Percentiles rank a stretch among this genome's conserved stretches.
These are phyloP conservation scores for Odontocolon sp. DNA, from an alignment of 2,888 invertebrate genomes.

Conservation along the genomic window DNA sequence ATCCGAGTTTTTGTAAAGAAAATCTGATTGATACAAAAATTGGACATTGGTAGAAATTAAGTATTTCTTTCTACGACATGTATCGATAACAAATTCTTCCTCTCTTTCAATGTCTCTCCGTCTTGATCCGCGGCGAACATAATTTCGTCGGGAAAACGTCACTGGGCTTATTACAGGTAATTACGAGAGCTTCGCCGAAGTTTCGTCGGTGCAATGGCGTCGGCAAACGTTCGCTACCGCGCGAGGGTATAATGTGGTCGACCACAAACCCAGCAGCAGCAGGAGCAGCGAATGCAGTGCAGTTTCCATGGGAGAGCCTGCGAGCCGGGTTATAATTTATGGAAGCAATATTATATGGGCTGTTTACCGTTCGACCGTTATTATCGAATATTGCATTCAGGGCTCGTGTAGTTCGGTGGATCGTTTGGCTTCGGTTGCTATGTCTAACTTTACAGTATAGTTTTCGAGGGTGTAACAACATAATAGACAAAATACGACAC, in stretches of 20 bases:
- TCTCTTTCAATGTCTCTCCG: background rate
- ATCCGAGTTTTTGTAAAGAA: background rate
- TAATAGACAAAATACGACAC: background rate
- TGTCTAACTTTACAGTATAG: background rate
- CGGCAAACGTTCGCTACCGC: slow-evolving; percentile 43
- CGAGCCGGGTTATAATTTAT: slow-evolving; percentile 67
- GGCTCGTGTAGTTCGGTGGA: slow-evolving; percentile 53
- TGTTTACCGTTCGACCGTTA: slow-evolving; percentile 70
- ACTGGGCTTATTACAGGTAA: slow-evolving; percentile 56
- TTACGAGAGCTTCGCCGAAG: slow-evolving; percentile 56
- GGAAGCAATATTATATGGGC: slow-evolving; percentile 70
- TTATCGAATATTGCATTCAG: slow-evolving; percentile 63
- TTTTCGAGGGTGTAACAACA: background rate
- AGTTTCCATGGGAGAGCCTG: slow-evolving; percentile 39
- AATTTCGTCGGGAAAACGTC: slow-evolving; percentile 55
- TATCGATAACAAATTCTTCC: background rate
- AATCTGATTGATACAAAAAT: background rate
- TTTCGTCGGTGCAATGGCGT: slow-evolving; percentile 42
- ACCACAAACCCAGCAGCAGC: slow-evolving; percentile 50
- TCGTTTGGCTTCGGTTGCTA: slow-evolving; percentile 1
- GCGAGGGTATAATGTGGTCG: slow-evolving; percentile 53
- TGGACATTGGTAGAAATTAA: background rate
- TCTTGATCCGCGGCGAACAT: slow-evolving; percentile 46
- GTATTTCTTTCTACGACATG: background rate
- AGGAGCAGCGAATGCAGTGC: slow-evolving; percentile 25